Percentiles rank a stretch among this genome's conserved stretches.
These are phyloP conservation scores for Chloroclystis v-ata DNA, from an alignment of 2,888 invertebrate genomes.

Conservation along the genomic window DNA sequence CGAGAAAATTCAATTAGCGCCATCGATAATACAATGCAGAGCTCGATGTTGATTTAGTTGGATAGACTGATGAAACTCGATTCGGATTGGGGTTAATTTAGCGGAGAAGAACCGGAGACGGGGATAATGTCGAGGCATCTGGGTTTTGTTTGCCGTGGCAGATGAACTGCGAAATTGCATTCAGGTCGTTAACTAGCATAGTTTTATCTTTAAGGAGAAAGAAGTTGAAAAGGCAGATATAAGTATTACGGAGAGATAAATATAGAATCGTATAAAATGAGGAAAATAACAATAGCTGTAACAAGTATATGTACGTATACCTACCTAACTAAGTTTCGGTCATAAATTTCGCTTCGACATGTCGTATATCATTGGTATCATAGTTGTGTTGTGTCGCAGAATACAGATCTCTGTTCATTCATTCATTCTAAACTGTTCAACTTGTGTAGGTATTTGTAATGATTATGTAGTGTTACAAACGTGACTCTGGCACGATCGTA, in stretches of 20 bases:
- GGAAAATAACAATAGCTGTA: neutral
- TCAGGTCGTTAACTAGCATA: constrained; percentile 23
- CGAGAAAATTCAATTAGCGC: constrained; percentile 24
- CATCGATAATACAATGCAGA: constrained; percentile 23
- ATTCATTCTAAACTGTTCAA: constrained; percentile 21
- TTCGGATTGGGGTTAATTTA: constrained; percentile 41
- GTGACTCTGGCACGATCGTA: constrained; percentile 34
- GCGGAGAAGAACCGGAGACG: constrained; percentile 29
- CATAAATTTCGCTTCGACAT: constrained; percentile 12
- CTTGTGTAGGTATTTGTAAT: constrained; percentile 26
- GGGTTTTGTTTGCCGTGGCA: constrained; percentile 31
- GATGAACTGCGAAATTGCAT: constrained; percentile 25
- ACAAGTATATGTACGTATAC: constrained; percentile 10
- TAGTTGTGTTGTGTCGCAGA: constrained; percentile 6
- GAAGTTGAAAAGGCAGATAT: neutral
- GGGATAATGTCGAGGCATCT: constrained; percentile 30
- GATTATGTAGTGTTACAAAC: constrained; percentile 33
- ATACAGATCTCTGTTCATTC: constrained; percentile 22
- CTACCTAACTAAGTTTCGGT: constrained; percentile 4
- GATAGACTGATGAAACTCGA: constrained; percentile 31
- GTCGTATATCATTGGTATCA: constrained; percentile 10
- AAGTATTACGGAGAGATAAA: no score
- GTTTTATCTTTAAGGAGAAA: neutral
- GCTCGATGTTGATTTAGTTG: constrained; percentile 30
- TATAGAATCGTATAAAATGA: neutral